phyloP scores from a whole-genome alignment of 2,888 invertebrate genomes.

The Drosophila hamatofila region DNA sequence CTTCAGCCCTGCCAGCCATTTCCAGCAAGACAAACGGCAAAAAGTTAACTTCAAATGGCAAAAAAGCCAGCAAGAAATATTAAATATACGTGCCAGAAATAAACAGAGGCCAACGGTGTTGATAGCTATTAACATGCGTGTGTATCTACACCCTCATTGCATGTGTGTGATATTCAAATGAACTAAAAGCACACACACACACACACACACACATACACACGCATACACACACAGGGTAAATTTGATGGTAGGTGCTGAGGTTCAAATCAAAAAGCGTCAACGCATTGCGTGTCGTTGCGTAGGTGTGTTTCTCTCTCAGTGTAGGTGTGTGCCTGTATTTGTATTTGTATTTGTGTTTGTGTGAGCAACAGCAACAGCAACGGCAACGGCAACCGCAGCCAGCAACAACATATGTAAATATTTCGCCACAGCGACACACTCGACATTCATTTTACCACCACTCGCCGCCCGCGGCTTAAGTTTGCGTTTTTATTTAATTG shows the following conservation, averaged over 20 bases:
- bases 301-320: conserved; percentile 36
- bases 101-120: conserved; percentile 59
- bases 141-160: conserved; percentile 41
- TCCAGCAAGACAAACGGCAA: conserved; percentile 43
- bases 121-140: conserved; percentile 69
- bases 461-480: conserved; percentile 67
- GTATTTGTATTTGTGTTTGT: conserved; percentile 23
- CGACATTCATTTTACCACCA: conserved; percentile 63
- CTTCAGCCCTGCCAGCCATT: conserved; percentile 7
- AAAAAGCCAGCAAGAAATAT: conserved; percentile 44
- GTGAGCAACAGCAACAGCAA: conserved; percentile 47
- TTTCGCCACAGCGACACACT: conserved; percentile 72
- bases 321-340: conserved; percentile 1
- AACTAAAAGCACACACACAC: conserved; percentile 45
- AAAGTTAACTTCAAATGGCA: conserved; percentile 63
- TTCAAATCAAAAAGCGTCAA: conserved; percentile 79
- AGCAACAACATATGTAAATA: conserved; percentile 71
- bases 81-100: conserved; percentile 43
- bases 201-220: conserved; percentile 11
- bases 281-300: conserved; percentile 71
- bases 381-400: conserved; percentile 45
- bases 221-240: conserved; percentile 24
- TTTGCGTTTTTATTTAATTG: conserved; percentile 81
- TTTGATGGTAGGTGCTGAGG: conserved; percentile 56
- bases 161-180: conserved; percentile 67